Base-by-base conservation (phyloP, 2,888 invertebrate genomes). In the Panopea generosa region DNA sequence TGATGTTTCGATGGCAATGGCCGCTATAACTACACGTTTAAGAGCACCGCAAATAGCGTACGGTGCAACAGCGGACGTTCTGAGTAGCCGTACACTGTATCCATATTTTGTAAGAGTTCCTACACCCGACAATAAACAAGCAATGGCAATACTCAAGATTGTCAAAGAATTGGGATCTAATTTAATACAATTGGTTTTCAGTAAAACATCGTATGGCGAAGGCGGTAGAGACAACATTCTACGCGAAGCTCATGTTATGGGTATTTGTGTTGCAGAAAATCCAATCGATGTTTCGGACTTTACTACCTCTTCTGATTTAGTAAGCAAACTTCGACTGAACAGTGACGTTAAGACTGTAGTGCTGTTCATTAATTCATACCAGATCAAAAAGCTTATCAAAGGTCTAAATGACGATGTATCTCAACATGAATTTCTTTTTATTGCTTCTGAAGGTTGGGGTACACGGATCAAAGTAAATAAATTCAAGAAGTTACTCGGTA, bases 141-240 rank as follows among this genome's bases (percentile, higher is more conserved):
- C 75, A 0, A 43, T 61, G 11, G 38, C 67, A 4, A 72, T 85
- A 70, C 20, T 84, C 4, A 63, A 77, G 24, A 62, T 85, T n/a
- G 67, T 80, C 0, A 63, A 71, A 47, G 47, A 53, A 14, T 47
- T 84, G 3, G 63, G 57, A 0, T 74, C 71, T 0, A 79, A 75
- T 47, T 72, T 73, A 18, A 77, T 85, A 16, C 85, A 85, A 45
- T 68, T 85, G 40, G 53, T 84, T 0, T 81, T 82, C 65, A 81
- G 81, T 40, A 62, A 78, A 14, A 66, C 73, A 9, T 49, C 68
- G 11, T 85, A 84, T 20, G 85, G 85, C 0, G 72, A 81, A 47
- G 79, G 78, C 7, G 85, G 83, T n/a, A 55, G 73, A 50, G 69
- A 75, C 33, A 24, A 57, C 0, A 20, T 80, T 9, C 18, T 65